Percentiles rank a stretch among this genome's conserved stretches.
These are phyloP conservation scores for Pachypeltis micranthus DNA, from an alignment of 1,140 invertebrate species.

Conservation along the genomic window DNA sequence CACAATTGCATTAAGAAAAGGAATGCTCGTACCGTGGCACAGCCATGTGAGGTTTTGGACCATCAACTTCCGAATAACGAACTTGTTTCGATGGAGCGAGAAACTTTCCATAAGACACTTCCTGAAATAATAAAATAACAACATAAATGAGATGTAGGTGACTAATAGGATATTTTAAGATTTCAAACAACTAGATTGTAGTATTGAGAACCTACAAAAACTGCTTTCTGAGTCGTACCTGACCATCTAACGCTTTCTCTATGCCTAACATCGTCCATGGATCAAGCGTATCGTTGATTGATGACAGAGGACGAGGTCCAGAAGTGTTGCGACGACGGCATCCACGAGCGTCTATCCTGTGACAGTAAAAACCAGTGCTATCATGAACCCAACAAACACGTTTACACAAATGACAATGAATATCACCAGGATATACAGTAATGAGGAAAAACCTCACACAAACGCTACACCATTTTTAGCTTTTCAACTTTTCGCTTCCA, in stretches of 20 bases:
- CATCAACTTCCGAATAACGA: slow-evolving; percentile 25
- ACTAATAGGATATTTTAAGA: too few relatives aligned
- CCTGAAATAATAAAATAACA: slow-evolving; percentile 36
- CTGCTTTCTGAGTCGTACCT: slow-evolving; percentile 37
- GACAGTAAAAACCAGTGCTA: too few relatives aligned
- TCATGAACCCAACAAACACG: too few relatives aligned
- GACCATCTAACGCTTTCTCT: slow-evolving; percentile 69
- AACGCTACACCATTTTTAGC: too few relatives aligned
- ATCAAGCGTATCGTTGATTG: slow-evolving; percentile 71
- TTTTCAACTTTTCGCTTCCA: too few relatives aligned
- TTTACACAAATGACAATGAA: too few relatives aligned
- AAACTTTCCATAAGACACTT: slow-evolving; percentile 76
- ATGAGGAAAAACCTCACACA: too few relatives aligned
- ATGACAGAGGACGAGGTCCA: slow-evolving; percentile 65
- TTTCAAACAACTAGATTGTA: too few relatives aligned
- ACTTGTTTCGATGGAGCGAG: slow-evolving; percentile 60
- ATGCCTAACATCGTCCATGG: slow-evolving; percentile 73
- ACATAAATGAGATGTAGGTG: too few relatives aligned
- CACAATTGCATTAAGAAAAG: background rate
- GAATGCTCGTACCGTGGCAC: slow-evolving; percentile 43
- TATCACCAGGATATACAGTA: too few relatives aligned
- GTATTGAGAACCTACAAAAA: background rate
- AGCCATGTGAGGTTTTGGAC: background rate
- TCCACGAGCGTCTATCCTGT: slow-evolving; percentile 54
- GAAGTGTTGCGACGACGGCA: slow-evolving; percentile 67